Evolutionary conservation across 2,113 vertebrate genomes (phyloP), one percentile per base, ranked within the genome.

Genomic region (Chascanopsetta lugubris): DNA sequence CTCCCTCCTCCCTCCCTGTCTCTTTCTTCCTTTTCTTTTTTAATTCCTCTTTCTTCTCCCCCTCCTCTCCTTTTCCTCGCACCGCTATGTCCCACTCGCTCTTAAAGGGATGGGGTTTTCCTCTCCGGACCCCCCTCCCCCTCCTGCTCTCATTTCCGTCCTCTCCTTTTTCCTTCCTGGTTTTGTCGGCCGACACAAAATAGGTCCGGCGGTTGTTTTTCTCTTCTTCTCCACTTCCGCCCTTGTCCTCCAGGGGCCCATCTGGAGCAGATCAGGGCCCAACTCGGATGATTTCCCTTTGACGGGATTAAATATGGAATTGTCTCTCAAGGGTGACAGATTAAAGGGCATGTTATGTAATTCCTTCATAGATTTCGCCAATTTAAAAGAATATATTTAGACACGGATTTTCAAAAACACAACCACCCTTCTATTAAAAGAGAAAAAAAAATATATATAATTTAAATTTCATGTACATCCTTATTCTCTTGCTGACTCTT

Each of bases 1-100:
- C 89, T 92, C 91, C 90, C 91, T 92, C 90, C 89, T 87, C 90
- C 91, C 92, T 91, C 89, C 90, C 91, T 87, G 89, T 92, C 88
- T 91, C 87, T 88, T 90, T 92, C 91, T 89, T 91, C 88, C 87
- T 90, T 92, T 90, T 91, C 87, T 90, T 88, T 92, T 88, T 92
- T 93, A 93, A 92, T 85, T 84, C 84, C 84, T 84, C 82, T 82
- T 88, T 86, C 90, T 82, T 89, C 89, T 91, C 90, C 91, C 91
- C 90, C 90, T 91, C 90, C 90, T 92, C 90, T 90, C 88, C 88
- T 90, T 88, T 88, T 85, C 87, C 87, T 90, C 91, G 89, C 89
- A 88, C 90, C 86, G 90, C 90, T 91, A 85, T 89, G 91, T 91
- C 91, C 90, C 92, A 87, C 91, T 92, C 84, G 89, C 85, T 90